A percentile compares a stretch with the other conserved stretches of the same genome.
Evolutionary conservation across 2,113 vertebrate species (phyloP).

Genomic region (Propithecus coquereli): DNA sequence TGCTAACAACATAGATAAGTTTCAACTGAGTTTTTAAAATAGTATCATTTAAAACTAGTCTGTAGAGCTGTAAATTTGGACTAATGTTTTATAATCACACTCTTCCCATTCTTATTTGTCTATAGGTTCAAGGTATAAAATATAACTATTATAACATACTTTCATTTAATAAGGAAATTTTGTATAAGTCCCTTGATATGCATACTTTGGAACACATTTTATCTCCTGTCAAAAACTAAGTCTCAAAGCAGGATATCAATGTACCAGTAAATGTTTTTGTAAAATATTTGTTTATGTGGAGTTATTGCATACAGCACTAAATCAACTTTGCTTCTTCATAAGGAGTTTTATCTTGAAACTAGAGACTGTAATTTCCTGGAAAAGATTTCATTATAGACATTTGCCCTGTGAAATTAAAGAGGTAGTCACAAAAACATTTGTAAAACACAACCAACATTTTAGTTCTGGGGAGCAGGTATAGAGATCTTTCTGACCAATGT

Average conservation of each 20-base stretch:
- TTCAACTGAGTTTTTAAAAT: neutral
- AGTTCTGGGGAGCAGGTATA: neutral
- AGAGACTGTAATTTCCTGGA: constrained; percentile 68
- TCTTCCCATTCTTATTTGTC: neutral
- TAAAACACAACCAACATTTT: neutral
- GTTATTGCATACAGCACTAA: neutral
- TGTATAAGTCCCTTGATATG: neutral
- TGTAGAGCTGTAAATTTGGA: neutral
- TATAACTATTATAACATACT: neutral
- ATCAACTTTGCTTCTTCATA: constrained; percentile 31
- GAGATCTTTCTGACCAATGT: neutral
- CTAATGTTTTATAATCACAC: neutral
- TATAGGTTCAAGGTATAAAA: neutral
- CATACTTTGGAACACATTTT: constrained; percentile 2
- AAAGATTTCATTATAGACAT: constrained; percentile 68
- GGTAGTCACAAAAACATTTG: neutral
- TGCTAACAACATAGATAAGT: neutral
- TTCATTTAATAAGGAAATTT: neutral
- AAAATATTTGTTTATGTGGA: constrained; percentile 42
- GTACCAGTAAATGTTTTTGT: constrained; percentile 1
- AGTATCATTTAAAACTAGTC: neutral
- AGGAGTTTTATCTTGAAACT: constrained; percentile 35
- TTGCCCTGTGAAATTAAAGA: constrained; percentile 36
- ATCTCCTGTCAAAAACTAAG: neutral
- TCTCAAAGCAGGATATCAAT: constrained; percentile 56